phyloP scores from a whole-genome alignment of 1,140 invertebrate species.

The Aphis gossypii region DNA sequence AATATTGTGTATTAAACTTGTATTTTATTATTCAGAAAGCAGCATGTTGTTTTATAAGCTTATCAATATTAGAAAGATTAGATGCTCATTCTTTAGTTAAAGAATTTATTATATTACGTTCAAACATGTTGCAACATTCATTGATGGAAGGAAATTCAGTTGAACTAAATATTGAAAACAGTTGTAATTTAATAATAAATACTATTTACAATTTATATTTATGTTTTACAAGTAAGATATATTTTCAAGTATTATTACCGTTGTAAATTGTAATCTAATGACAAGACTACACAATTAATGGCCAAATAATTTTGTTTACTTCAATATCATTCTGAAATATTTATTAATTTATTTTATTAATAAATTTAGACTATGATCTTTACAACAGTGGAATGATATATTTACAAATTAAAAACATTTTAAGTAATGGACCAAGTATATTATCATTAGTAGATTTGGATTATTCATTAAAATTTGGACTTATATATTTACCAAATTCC shows the following conservation, averaged over 20 bases:
- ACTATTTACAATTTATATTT: constrained; percentile 54
- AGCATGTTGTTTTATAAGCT: constrained; percentile 46
- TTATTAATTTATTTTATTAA: neutral
- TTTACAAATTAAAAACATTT: neutral
- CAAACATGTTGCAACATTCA: constrained; percentile 55
- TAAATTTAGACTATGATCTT: constrained; percentile 28
- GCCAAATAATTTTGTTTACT: neutral
- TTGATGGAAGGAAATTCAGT: constrained; percentile 20
- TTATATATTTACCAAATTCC: constrained; percentile 32
- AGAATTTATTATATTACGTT: constrained; percentile 56
- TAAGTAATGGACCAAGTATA: constrained; percentile 14
- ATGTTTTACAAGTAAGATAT: constrained; percentile 45
- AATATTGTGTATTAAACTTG: neutral
- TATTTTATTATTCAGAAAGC: constrained; percentile 13
- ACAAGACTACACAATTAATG: neutral
- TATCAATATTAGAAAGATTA: constrained; percentile 43
- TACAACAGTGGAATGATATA: constrained; percentile 39
- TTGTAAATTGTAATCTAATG: neutral
- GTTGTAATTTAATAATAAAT: constrained; percentile 50
- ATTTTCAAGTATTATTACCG: neutral
- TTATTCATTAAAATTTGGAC: constrained; percentile 56
- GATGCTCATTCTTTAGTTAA: constrained; percentile 48
- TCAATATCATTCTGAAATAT: neutral
- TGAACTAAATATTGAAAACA: constrained; percentile 45
- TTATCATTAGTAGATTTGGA: constrained; percentile 49